Evolutionary conservation across 2,113 vertebrate species (phyloP), one percentile per base, ranked within the genome.

Genomic region (Misgurnus mizolepis): DNA sequence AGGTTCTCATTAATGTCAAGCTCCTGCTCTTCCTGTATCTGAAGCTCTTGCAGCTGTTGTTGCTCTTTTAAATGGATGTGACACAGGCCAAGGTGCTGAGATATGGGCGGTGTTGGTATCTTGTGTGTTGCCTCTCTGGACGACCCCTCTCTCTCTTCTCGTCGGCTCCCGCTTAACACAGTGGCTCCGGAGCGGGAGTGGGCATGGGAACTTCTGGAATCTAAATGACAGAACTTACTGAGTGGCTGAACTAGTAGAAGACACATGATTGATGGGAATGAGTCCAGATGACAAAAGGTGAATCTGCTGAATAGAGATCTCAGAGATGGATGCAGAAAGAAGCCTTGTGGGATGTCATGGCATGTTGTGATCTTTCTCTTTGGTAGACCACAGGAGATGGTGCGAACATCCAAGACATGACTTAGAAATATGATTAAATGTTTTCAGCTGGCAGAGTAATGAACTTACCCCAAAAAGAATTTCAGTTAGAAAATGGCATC

Each of bases 1-100:
- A 97, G 91, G 91, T 98, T 99, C 92, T 98, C 94, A 22, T 98
- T 98, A 90, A 97, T 94, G 87, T 98, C 96, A 0, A 92, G 94
- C 82, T 93, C 90, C 76, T 91, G 93, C 61, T 94, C 89, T 0
- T 89, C 64, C 3, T 88, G 86, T 39, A 68, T 85, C 85, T 92
- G 93, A 60, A 92, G 77, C 82, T 95, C 93, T 77, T 90, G 94
- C 76, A 95, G 93, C 89, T 97, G 96, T 86, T 94, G 96, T 90
- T 96, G 95, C 86, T 98, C 96, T 88, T 90, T 95, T 90, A 97
- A 94, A 88, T 98, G 96, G 88, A 98, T 93, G 90, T 98, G 97
- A 91, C 97, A 98, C 88, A 98, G 93, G 88, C 96, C 94, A 91
- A 97, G 91, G 90, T 98, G 95, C 91, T 98, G 96, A 82, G 96